Evolutionary conservation across 2,797 vertebrate genomes (phyloP), one percentile per base, ranked within the genome.

Genomic region (Diplodus puntazzo): DNA sequence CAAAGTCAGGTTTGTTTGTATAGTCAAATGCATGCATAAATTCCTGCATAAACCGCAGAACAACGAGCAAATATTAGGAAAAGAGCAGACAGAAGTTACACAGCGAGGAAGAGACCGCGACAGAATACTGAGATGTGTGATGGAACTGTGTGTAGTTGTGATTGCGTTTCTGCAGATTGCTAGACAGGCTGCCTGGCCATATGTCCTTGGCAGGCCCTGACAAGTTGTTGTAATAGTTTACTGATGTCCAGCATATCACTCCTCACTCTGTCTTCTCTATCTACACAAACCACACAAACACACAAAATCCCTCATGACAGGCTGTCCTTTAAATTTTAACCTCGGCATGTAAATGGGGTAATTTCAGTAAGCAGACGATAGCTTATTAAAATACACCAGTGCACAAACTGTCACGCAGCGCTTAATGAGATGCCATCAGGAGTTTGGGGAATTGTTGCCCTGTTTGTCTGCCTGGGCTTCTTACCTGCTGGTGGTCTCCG

Each of bases 401-500:
- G 52, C 45, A 73, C 34, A 23, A 72, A 72, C 20, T 34, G 66
- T 64, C 46, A 46, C 2, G 18, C 23, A 4, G 45, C 52, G 16
- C 69, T 49, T 62, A 67, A 69, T 62, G 14, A 76, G 21, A 55
- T 25, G 27, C 23, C 12, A 25, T 11, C 8, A 7, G 17, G 39
- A 6, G n/a, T 42, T 71, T 69, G 48, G 16, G 23, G 27, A 65
- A 73, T 25, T 17, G 45, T 4, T 27, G 3, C 1, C 12, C 1
- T 11, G 3, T 82, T 53, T 53, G 18, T 68, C 7, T 16, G 30
- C 34, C 12, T 55, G 25, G 52, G 52, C 18, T 7, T 59, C 58
- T 48, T 91, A 99, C 98, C 97, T 99, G 98, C 90, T 99, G 98
- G 89, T 99, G 98, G 89, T 99, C 98, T 81, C 98, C 98, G 14